Percentiles rank a stretch among this genome's conserved stretches.
Conservation (phyloP, 2,888 invertebrate species). For the Philopedon plagiatum region DNA sequence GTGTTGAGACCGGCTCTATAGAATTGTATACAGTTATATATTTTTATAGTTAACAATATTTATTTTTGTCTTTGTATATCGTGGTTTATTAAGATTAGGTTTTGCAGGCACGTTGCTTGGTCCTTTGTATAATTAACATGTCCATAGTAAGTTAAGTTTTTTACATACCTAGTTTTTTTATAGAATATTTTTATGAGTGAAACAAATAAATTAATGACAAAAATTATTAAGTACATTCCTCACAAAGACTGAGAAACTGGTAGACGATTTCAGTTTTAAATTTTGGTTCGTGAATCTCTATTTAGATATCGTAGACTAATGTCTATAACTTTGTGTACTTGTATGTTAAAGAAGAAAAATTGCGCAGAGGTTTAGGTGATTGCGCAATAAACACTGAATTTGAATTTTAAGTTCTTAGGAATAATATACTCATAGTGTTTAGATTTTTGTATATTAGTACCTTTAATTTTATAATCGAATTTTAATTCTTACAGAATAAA, state of each 20-base stretch:
- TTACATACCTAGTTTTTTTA: neutral
- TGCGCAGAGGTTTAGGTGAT: neutral
- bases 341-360: neutral
- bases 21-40: neutral
- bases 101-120: neutral
- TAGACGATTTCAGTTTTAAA: neutral
- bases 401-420: neutral
- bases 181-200: neutral
- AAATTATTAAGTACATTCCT: neutral
- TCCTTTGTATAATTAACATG: slow-evolving; percentile 1
- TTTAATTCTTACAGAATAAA: neutral
- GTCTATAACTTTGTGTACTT: too few species aligned
- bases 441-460: slow-evolving; percentile 9
- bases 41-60: slow-evolving; percentile 5
- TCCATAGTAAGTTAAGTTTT: slow-evolving; percentile 11
- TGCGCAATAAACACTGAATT: neutral
- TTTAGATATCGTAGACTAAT: neutral
- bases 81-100: neutral
- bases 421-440: neutral
- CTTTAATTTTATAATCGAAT: neutral
- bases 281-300: neutral
- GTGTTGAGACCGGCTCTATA: too few species aligned
- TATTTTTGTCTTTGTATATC: slow-evolving; percentile 10
- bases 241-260: neutral
- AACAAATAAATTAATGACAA: neutral